phyloP scores from a whole-genome alignment of 2,797 vertebrate species.

The Premnoplex brunnescens region DNA sequence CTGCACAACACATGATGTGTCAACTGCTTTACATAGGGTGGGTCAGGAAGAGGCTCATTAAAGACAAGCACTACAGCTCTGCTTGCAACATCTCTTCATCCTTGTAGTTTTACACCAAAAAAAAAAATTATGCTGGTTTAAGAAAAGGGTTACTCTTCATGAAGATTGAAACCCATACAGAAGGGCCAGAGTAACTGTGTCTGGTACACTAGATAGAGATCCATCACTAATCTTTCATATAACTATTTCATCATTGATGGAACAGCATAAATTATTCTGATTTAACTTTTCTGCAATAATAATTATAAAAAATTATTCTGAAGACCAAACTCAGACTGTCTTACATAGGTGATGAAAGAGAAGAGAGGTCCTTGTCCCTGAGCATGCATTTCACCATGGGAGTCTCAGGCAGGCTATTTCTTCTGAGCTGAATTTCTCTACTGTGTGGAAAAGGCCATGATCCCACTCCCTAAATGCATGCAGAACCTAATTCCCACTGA shows the following conservation, averaged over 20 bases:
- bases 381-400: fast-evolving
- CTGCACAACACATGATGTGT: slow-evolving; percentile 73
- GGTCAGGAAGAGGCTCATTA: slow-evolving; percentile 72
- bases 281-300: neutral
- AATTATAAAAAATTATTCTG: neutral
- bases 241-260: neutral
- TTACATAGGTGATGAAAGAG: neutral
- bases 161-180: neutral
- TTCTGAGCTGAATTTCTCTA: neutral
- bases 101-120: slow-evolving; percentile 45
- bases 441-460: neutral
- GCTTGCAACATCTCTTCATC: slow-evolving; percentile 69
- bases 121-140: slow-evolving; percentile 5
- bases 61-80: slow-evolving; percentile 66
- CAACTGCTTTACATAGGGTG: slow-evolving; percentile 65
- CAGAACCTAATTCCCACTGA: neutral
- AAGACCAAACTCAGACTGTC: neutral
- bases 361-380: neutral
- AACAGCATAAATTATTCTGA: neutral
- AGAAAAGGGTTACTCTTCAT: slow-evolving; percentile 40
- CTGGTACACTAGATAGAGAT: neutral
- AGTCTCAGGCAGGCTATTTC: neutral
- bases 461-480: neutral
- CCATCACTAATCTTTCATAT: neutral
- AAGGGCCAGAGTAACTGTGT: neutral